Percentiles rank a stretch among this genome's conserved stretches.
These are phyloP conservation scores for Rhinoptilus africanus DNA, from an alignment of 2,113 vertebrate genomes.

Conservation along the genomic window DNA sequence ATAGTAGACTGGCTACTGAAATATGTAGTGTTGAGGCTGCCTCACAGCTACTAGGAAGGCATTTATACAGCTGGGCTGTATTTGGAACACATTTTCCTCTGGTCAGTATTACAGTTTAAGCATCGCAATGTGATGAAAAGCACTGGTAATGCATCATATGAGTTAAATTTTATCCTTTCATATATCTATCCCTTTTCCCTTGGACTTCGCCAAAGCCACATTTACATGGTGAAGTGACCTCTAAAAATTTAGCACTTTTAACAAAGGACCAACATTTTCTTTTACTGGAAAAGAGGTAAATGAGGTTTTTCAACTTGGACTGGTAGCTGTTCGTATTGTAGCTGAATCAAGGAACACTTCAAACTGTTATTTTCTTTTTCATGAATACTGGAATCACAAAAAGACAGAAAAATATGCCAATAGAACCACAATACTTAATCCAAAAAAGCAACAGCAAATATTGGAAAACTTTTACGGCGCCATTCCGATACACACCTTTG, in stretches of 20 bases:
- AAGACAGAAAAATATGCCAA: neutral
- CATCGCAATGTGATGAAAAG: neutral
- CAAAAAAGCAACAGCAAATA: neutral
- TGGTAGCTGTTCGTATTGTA: neutral
- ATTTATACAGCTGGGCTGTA: neutral
- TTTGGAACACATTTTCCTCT: neutral
- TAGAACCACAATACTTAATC: neutral
- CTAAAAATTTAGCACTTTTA: constrained; percentile 28
- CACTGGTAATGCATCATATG: neutral
- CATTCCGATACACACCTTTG: neutral
- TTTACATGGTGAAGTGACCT: neutral
- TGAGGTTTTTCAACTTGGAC: neutral
- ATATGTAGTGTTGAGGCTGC: neutral
- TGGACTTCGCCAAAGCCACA: neutral
- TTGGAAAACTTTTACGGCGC: accelerated
- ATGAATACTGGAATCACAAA: neutral
- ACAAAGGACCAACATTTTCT: constrained; percentile 41
- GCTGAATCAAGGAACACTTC: constrained; percentile 9
- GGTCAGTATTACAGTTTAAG: neutral
- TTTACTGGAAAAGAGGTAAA: constrained; percentile 36
- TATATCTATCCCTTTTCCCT: neutral
- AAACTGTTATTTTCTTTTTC: neutral
- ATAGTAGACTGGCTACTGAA: neutral
- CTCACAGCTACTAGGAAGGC: neutral
- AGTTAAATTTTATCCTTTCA: neutral